Percentiles rank a stretch among this genome's conserved stretches.
Conservation (phyloP, 2,888 invertebrate species). For the Cerastoderma edule region DNA sequence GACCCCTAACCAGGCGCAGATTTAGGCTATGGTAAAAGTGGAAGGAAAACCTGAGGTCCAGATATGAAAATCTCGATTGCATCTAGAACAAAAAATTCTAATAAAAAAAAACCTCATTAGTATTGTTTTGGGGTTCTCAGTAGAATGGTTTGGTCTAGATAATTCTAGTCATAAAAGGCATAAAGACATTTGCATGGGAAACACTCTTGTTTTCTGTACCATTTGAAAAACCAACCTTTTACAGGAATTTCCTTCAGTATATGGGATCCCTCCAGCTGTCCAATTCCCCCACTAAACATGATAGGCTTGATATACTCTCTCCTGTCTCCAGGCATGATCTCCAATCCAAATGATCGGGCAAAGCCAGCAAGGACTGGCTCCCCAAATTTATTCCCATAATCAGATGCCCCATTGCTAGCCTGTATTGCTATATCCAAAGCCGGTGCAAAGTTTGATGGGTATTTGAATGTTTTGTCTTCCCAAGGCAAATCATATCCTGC, state of each 20-base stretch:
- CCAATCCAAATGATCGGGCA: slow-evolving; percentile 94
- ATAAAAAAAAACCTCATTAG: no score
- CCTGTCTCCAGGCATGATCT: slow-evolving; percentile 87
- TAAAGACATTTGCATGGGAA: no score
- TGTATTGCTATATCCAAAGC: slow-evolving; percentile 96
- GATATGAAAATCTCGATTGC: no score
- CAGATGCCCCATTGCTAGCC: slow-evolving; percentile 98
- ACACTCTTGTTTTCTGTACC: no score
- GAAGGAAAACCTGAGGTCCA: no score
- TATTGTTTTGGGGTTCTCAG: no score
- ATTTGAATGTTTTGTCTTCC: slow-evolving; percentile 90
- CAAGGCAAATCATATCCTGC: slow-evolving; percentile 93
- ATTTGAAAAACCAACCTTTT: slow-evolving; percentile 87
- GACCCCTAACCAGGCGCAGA: no score
- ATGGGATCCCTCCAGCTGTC: slow-evolving; percentile 93
- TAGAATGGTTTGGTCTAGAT: no score
- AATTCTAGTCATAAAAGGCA: no score
- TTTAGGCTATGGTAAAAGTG: no score
- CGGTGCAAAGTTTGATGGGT: slow-evolving; percentile 95
- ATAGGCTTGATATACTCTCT: slow-evolving; percentile 99
- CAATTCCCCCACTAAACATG: slow-evolving; percentile 99
- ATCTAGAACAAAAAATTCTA: no score
- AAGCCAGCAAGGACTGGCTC: slow-evolving; percentile 97
- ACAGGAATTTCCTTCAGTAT: slow-evolving; percentile 90
- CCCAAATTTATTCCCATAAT: slow-evolving; percentile 99